Evolutionary conservation across 1,140 invertebrate genomes (phyloP).

Genomic region (Ceratina australensis): DNA sequence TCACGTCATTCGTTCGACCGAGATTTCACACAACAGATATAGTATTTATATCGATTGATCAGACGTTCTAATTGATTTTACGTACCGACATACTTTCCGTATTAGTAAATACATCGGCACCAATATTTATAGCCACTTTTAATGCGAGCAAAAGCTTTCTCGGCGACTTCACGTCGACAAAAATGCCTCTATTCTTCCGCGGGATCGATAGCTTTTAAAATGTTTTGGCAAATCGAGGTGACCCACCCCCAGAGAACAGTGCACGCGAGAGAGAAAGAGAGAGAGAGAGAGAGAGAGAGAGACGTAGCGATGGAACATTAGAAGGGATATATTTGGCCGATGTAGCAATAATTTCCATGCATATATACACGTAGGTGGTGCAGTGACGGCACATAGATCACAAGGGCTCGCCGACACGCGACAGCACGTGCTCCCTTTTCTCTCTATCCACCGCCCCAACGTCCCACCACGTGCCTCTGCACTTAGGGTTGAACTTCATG

Average conservation of each 20-base stretch:
- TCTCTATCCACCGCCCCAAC: constrained; percentile 6
- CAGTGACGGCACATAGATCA: constrained; percentile 74
- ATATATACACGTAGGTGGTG: constrained; percentile 61
- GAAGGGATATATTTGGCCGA: constrained; percentile 68
- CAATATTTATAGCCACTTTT: too few species aligned
- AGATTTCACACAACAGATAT: background rate
- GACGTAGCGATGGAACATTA: constrained; percentile 61
- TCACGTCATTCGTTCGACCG: constrained; percentile 2
- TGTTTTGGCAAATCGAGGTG: constrained; percentile 58
- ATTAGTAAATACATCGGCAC: background rate
- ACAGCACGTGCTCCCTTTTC: constrained; percentile 71
- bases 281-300: constrained; percentile 5
- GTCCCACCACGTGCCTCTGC: constrained; percentile 32
- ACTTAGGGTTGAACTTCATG: constrained; percentile 46
- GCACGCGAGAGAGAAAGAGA: too few species aligned
- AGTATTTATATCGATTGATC: too few species aligned
- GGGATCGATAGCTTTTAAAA: constrained; percentile 64
- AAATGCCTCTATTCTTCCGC: background rate
- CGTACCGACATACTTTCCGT: background rate
- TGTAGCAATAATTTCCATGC: constrained; percentile 75
- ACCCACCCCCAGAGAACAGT: constrained; percentile 22
- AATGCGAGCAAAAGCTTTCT: background rate
- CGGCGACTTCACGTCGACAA: background rate
- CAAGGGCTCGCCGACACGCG: constrained; percentile 72
- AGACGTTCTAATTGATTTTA: too few species aligned